Percentiles rank a stretch among this genome's conserved stretches.
These are phyloP conservation scores for Colius striatus DNA, from an alignment of 2,113 vertebrate genomes.

Conservation along the genomic window DNA sequence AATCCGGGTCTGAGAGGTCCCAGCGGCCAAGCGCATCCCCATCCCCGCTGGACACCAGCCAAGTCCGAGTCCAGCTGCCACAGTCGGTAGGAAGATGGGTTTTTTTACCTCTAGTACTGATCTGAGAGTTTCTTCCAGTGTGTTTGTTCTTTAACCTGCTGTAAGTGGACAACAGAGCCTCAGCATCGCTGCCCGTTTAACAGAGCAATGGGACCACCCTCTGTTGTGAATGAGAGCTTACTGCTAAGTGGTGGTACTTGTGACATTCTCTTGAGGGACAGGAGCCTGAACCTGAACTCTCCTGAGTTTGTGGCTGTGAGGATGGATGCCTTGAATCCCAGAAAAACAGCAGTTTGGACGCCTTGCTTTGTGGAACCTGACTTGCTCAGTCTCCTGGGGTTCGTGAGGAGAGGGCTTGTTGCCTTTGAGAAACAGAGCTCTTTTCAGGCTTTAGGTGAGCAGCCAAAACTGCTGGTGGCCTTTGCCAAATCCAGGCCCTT, in stretches of 20 bases:
- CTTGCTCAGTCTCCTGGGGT: not conserved
- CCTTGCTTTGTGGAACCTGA: not conserved
- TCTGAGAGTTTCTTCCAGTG: not conserved
- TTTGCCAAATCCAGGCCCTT: not conserved
- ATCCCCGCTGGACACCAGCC: constrained; percentile 80
- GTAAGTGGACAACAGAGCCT: not conserved
- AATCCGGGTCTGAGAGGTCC: constrained; percentile 73
- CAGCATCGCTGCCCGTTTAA: not conserved
- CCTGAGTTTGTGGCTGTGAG: not conserved
- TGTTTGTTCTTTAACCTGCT: not conserved
- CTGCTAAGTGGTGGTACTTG: not conserved
- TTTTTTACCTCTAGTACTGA: not conserved
- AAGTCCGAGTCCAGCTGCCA: constrained; percentile 84
- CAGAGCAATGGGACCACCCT: not conserved
- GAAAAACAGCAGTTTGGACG: not conserved
- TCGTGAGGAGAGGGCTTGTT: not conserved
- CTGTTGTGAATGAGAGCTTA: not conserved
- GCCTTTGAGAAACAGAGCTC: not conserved
- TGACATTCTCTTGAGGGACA: not conserved
- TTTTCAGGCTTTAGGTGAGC: not conserved
- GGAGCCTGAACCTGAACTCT: not conserved
- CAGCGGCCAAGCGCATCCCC: constrained; percentile 73
- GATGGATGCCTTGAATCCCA: not conserved
- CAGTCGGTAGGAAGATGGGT: constrained; percentile 78
- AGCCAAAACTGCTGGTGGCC: not conserved